Conservation (phyloP, 2,113 vertebrate genomes). For the Amblyopsis rosae region DNA sequence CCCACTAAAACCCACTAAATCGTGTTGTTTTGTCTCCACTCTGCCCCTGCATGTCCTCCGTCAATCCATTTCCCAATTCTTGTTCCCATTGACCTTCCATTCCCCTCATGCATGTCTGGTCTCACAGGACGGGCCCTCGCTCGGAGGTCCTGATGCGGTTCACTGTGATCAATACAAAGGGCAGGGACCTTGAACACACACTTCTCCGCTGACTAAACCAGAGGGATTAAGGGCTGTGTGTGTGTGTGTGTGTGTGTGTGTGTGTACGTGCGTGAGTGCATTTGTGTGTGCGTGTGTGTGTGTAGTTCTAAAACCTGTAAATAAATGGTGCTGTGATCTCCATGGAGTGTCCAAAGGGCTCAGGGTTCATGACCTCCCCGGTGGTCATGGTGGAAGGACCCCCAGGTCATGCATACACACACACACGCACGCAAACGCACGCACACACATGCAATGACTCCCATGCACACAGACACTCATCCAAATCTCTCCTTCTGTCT, state of each 20-base stretch:
- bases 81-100: slow-evolving; percentile 65
- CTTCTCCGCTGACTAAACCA: slow-evolving; percentile 56
- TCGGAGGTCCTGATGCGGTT: slow-evolving; percentile 55
- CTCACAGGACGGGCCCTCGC: slow-evolving; percentile 55
- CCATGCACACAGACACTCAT: slow-evolving; percentile 1
- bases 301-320: slow-evolving; percentile 51
- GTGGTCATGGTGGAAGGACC: slow-evolving; percentile 56
- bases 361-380: slow-evolving; percentile 62
- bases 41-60: slow-evolving; percentile 49
- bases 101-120: slow-evolving; percentile 56
- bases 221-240: slow-evolving; percentile 58
- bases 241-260: slow-evolving; percentile 22
- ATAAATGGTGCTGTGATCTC: slow-evolving; percentile 50
- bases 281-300: slow-evolving; percentile 21
- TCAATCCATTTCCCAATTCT: slow-evolving; percentile 54
- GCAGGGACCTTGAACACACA: slow-evolving; percentile 65
- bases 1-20: slow-evolving; percentile 16
- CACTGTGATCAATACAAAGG: slow-evolving; percentile 72
- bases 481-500: background rate
- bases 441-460: background rate
- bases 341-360: slow-evolving; percentile 34
- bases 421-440: slow-evolving; percentile 16
- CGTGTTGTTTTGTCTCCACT: slow-evolving; percentile 38
- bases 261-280: slow-evolving; percentile 41
- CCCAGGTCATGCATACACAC: slow-evolving; percentile 43